Evolutionary conservation across 1,140 invertebrate genomes (phyloP), one percentile per base, ranked within the genome.

Genomic region (Chrysoperla carnea): DNA sequence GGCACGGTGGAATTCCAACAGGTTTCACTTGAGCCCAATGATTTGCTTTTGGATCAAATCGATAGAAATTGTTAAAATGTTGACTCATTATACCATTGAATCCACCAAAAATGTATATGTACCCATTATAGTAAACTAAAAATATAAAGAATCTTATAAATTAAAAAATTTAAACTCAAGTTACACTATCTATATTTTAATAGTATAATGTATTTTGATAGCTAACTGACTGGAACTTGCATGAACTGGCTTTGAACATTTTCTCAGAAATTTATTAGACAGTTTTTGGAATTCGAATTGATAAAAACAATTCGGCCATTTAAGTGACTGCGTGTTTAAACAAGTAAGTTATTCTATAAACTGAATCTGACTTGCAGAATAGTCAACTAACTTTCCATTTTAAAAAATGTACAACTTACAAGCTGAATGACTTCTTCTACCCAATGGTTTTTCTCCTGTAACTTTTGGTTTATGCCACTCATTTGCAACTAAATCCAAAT

Each of bases 81-180:
- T 68, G 60, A 47, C 80, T 72, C 29, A 63, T 53, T 12, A 75
- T 61, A 6, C 82, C 81, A 63, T 89, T 85, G 55, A 81, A 91
- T 8, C 88, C 88, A 31, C 88, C 88, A 67, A 92, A 91, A 37
- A 92, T 75, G 52, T 84, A 89, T 58, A 92, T 71, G 48, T 74
- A 64, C 15, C 70, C 74, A 47, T 78, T 73, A 54, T 86, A 73
- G 1, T 80, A 64, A 75, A 88, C 79, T 81, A 55, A 44, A 70
- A 70, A 49, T 44, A 46, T 40, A 52, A 51, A 42, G 50, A 41
- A 37, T 41, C n/a, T 41, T 44, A 48, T 43, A 43, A 36, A 9
- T 36, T 38, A 41, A 45, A 12, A 46, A 40, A 15, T 33, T 49
- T 48, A 60, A 60, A 48, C 48, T 59, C 55, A 44, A 28, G 27